Percentiles rank a stretch among this genome's conserved stretches.
phyloP scores from a whole-genome alignment of 2,888 invertebrate genomes.

The Sinhomidia bicolor region DNA sequence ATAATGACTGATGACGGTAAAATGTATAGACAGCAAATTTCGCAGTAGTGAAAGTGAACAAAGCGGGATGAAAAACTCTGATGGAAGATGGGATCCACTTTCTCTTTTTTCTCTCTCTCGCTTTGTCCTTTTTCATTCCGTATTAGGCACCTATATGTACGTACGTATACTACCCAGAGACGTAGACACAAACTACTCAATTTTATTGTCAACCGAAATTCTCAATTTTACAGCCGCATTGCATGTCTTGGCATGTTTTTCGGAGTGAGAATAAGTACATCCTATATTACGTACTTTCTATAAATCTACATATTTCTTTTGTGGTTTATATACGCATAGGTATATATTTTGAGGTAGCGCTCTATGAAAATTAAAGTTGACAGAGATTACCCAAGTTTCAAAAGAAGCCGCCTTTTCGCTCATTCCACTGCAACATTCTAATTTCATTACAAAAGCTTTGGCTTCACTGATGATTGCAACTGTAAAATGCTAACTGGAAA shows the following conservation, averaged over 20 bases:
- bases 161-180: too few relatives aligned
- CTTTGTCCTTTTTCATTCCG: not conserved
- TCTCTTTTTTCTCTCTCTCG: not conserved
- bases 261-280: too few relatives aligned
- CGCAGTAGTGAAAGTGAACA: not conserved
- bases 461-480: not conserved
- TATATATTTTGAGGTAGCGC: not conserved
- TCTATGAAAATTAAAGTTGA: not conserved
- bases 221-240: not conserved
- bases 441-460: slow-evolving; percentile 18
- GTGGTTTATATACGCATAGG: not conserved
- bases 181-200: not conserved
- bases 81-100: not conserved
- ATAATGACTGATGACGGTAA: slow-evolving; percentile 13
- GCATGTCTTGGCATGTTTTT: not conserved
- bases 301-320: too few relatives aligned
- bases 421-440: slow-evolving; percentile 1
- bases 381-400: not conserved
- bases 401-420: not conserved
- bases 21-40: slow-evolving; percentile 3
- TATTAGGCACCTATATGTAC: too few relatives aligned
- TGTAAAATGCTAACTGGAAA: not conserved
- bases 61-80: not conserved
- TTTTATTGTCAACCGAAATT: not conserved
- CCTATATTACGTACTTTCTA: not conserved